Percentiles rank a stretch among this genome's conserved stretches.
phyloP scores from a whole-genome alignment of 2,797 vertebrate genomes.

The Eurystomus glaucurus region DNA sequence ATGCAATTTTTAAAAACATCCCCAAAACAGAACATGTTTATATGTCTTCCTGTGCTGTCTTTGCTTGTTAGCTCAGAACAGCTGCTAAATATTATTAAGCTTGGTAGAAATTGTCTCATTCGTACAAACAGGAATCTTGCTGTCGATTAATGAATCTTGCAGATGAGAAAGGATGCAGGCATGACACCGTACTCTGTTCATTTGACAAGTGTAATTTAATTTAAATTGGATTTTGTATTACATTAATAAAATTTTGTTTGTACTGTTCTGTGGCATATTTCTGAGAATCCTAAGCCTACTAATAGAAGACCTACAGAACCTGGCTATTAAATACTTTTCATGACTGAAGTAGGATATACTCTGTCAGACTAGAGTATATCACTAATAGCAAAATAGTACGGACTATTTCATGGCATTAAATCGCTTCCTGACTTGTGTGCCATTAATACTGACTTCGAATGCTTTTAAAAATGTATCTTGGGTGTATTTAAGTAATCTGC shows the following conservation, averaged over 20 bases:
- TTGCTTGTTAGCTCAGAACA: neutral
- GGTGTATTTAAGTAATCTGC: neutral
- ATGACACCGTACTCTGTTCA: neutral
- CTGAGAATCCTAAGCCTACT: neutral
- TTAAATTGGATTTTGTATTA: slow-evolving; percentile 7
- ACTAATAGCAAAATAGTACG: neutral
- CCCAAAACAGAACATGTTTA: neutral
- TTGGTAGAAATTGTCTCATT: neutral
- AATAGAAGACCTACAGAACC: neutral
- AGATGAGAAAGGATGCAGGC: neutral
- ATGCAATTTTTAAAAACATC: neutral
- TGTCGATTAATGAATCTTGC: neutral
- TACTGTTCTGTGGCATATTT: neutral
- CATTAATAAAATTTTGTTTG: neutral
- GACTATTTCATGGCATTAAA: neutral
- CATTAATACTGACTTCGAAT: neutral
- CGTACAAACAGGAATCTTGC: neutral
- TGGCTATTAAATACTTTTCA: neutral
- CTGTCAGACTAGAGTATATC: neutral
- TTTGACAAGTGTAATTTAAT: neutral
- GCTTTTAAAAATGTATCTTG: slow-evolving; percentile 1
- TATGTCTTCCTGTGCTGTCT: neutral
- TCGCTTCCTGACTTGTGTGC: neutral
- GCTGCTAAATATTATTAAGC: neutral
- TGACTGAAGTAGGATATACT: neutral